Evolutionary conservation across 2,888 invertebrate species (phyloP).

Genomic region (Aquatica leii): DNA sequence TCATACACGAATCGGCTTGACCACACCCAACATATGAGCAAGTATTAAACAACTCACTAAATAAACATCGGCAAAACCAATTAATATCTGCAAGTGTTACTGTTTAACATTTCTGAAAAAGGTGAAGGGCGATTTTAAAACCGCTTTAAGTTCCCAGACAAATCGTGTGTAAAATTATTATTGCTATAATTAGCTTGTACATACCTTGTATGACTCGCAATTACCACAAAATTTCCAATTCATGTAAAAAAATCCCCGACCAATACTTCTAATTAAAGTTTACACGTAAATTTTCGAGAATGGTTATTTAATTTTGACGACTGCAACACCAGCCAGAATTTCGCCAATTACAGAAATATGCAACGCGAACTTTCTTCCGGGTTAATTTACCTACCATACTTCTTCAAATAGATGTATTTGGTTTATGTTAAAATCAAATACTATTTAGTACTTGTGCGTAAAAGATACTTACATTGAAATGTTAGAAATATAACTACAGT

Average conservation of each 20-base stretch:
- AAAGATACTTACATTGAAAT: no score
- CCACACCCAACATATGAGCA: conserved; percentile 48
- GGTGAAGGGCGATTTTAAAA: conserved; percentile 41
- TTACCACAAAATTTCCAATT: conserved; percentile 15
- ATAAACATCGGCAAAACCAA: conserved; percentile 51
- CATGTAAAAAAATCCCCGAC: conserved; percentile 12
- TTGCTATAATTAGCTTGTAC: conserved; percentile 19
- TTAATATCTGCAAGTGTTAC: conserved; percentile 46
- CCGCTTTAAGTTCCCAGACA: conserved; percentile 29
- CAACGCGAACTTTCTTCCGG: no score
- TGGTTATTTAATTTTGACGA: no score
- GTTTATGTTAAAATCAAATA: no score
- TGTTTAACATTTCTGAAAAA: conserved; percentile 36
- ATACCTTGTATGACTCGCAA: conserved; percentile 18
- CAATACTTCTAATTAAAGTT: conserved; percentile 16
- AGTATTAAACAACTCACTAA: conserved; percentile 52
- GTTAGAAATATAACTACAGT: no score
- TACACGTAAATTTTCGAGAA: no score
- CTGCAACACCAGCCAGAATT: no score
- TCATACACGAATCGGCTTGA: conserved; percentile 35
- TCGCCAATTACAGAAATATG: no score
- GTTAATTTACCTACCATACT: no score
- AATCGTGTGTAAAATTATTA: conserved; percentile 28
- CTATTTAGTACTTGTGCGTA: no score
- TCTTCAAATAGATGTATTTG: no score